Evolutionary conservation across 2,113 vertebrate species (phyloP), one percentile per base, ranked within the genome.

Genomic region (Steatornis caripensis): DNA sequence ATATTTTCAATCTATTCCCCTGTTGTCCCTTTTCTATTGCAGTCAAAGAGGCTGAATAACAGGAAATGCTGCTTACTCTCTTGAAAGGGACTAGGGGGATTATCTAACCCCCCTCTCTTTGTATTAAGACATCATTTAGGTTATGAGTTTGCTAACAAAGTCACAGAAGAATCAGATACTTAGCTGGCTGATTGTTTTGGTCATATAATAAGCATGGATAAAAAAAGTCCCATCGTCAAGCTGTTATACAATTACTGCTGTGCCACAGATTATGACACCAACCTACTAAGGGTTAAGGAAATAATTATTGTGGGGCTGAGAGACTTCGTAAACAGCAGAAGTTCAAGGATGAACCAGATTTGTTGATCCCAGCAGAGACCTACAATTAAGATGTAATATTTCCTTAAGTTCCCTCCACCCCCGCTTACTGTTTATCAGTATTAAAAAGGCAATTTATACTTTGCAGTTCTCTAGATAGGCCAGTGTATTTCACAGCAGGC

Each of bases 381-480:
- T 65, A 94, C 49, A 70, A 96, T 98, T 95, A 97, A 98, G 93
- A 87, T 89, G 86, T 83, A 97, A 88, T 93, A 96, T 96, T 98
- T 97, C 93, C 89, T 95, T 84, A 95, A 92, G 48, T 90, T 32
- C 53, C 71, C 3, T 14, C 39, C 53, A 7, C 53, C 21, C 65
- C 15, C 32, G 72, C 39, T 70, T 54, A 87, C 75, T 94, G 75
- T 94, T 97, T 93, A 95, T 96, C 95, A 89, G 84, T 86, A 93
- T 95, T 97, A 92, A 90, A 93, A 96, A 97, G 83, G 58, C 74
- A 93, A 95, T 97, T 98, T 94, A 90, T 96, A 72, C 61, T 96
- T 96, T n/a, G 55, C 85, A 76, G 24, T 64, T 96, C 71, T 96
- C 95, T 69, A 58, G 78, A 69, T 80, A 10, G 14, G 64, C 26